Percentiles rank a stretch among this genome's conserved stretches.
phyloP scores from a whole-genome alignment of 2,888 invertebrate species.

The Dryobota labecula region DNA sequence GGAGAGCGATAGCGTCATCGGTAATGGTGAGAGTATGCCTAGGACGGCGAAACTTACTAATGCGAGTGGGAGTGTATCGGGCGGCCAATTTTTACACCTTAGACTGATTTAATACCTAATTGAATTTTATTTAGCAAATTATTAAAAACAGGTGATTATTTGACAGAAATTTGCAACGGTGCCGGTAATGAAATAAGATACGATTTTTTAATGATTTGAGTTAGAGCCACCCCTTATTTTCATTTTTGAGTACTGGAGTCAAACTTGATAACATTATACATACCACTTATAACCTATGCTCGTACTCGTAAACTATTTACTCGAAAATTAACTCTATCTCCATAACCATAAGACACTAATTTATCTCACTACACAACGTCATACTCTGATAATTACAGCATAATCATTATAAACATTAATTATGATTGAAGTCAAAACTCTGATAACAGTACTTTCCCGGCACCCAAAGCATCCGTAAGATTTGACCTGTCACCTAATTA shows the following conservation, averaged over 20 bases:
- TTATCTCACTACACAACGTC: not conserved
- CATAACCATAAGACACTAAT: not conserved
- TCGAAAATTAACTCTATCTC: not conserved
- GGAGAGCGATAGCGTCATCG: too few species aligned
- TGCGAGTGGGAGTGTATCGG: too few species aligned
- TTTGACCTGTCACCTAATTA: constrained; percentile 19
- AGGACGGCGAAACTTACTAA: too few species aligned
- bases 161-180: not conserved
- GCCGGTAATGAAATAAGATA: not conserved
- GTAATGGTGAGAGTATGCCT: too few species aligned
- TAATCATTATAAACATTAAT: not conserved
- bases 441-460: constrained; percentile 48
- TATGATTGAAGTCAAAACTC: not conserved
- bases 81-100: too few species aligned
- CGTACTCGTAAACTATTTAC: not conserved
- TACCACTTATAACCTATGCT: not conserved
- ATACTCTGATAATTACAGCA: not conserved
- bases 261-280: not conserved
- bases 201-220: not conserved
- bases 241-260: not conserved
- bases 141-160: not conserved
- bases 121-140: too few species aligned
- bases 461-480: not conserved
- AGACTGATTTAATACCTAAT: too few species aligned
- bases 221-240: not conserved